Percentiles rank a stretch among this genome's conserved stretches.
Conservation (phyloP, 1,140 invertebrate genomes). For the Steinernema khuongi region DNA sequence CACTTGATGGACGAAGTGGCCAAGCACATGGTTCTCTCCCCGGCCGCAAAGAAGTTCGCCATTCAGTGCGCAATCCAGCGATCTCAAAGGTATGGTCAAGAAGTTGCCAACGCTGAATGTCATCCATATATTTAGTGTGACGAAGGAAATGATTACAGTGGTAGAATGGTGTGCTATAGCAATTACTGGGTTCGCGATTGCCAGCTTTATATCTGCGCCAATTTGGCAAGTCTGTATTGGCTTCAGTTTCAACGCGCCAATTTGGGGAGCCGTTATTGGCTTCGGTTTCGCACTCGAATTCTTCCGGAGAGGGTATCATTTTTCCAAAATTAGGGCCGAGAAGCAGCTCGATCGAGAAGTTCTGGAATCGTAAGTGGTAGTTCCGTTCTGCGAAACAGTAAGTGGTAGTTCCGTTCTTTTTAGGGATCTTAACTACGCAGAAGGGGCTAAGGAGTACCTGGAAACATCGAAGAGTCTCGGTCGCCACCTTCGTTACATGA, state of each 20-base stretch:
- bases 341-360: no score
- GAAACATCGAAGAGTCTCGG: constrained; percentile 30
- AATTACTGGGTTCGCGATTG: constrained; percentile 14
- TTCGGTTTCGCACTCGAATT: no score
- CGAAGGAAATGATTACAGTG: constrained; percentile 16
- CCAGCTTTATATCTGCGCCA: neutral
- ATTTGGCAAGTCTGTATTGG: neutral
- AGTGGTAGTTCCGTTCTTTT: no score
- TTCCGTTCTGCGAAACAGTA: no score
- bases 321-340: no score
- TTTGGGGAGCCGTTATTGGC: no score
- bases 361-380: no score
- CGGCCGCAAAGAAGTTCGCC: constrained; percentile 27
- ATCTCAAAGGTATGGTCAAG: constrained; percentile 24
- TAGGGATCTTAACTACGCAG: constrained; percentile 24
- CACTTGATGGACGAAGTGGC: constrained; percentile 27
- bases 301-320: no score
- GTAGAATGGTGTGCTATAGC: constrained; percentile 20
- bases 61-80: constrained; percentile 26
- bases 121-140: constrained; percentile 5
- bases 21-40: constrained; percentile 27
- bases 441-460: constrained; percentile 29
- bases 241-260: no score
- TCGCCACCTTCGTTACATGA: constrained; percentile 17
- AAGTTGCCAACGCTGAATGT: neutral